These are phyloP conservation scores for Heliconius cydno DNA, from an alignment of 2,888 invertebrate species.

Conservation along the genomic window DNA sequence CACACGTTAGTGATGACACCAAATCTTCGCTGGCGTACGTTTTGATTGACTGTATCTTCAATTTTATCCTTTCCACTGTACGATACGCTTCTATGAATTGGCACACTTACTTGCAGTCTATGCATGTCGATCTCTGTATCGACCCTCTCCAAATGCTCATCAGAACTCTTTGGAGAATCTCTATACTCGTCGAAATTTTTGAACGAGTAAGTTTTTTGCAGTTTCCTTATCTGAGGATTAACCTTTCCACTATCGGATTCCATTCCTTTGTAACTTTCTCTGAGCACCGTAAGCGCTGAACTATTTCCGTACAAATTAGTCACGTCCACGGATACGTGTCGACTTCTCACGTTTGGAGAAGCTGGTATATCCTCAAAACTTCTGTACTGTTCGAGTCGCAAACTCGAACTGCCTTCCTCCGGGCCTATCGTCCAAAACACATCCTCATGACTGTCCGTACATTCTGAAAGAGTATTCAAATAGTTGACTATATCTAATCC, in stretches of 20 bases:
- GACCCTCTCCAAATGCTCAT: conserved; percentile 49
- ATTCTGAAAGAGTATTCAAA: conserved; percentile 62
- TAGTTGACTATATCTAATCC: conserved; percentile 71
- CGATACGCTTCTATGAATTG: conserved; percentile 60
- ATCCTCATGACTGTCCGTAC: conserved; percentile 52
- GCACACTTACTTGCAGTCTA: conserved; percentile 28
- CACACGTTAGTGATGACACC: conserved; percentile 58
- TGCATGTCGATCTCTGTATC: conserved; percentile 50
- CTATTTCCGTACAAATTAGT: conserved; percentile 54
- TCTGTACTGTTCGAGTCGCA: conserved; percentile 59
- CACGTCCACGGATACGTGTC: conserved; percentile 70
- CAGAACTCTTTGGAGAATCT: conserved; percentile 55
- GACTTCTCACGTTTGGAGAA: conserved; percentile 74
- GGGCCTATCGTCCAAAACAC: conserved; percentile 65
- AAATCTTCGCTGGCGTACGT: conserved; percentile 57
- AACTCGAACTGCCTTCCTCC: conserved; percentile 49
- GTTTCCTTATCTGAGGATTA: conserved; percentile 67
- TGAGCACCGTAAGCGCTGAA: conserved; percentile 63
- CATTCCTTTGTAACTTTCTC: conserved; percentile 68
- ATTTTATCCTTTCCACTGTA: conserved; percentile 51
- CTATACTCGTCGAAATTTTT: conserved; percentile 53
- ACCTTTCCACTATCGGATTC: conserved; percentile 56
- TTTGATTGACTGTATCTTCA: conserved; percentile 40
- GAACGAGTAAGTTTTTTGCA: conserved; percentile 67
- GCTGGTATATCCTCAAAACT: conserved; percentile 76